Evolutionary conservation across 1,140 invertebrate genomes (phyloP), one percentile per base, ranked within the genome.

Genomic region (Cydia splendana): DNA sequence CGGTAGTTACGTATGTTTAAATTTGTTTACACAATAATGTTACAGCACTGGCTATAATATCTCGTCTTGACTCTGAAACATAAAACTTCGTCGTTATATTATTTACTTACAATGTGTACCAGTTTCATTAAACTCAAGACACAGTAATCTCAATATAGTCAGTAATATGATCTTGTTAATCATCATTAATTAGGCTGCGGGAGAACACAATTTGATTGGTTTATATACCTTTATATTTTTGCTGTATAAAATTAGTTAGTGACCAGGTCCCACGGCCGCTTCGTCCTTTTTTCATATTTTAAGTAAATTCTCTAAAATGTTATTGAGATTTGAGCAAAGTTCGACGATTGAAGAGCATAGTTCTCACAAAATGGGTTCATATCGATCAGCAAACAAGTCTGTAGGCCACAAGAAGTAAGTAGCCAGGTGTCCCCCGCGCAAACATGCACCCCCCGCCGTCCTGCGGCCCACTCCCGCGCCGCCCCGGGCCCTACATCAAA

Each of bases 401-500:
- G 48, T 65, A 76, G 83, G 79, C 84, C 82, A 78, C 80, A 81
- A 82, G 79, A 75, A 84, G 85, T 81, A 75, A 84, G 85, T 82
- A 80, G 81, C 87, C 89, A 92, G 85, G 84, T 88, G 85, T 84
- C 87, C 87, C 84, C 79, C 80, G 78, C 79, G 83, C 81, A 85
- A 85, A 84, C 85, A n/a, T n/a, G n/a, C n/a, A 85, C 71, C 75
- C 69, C 81, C 75, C 10, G 42, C 24, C 34, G 34, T 24, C 81
- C 79, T 77, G 45, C 80, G 78, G 81, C 79, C 80, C 81, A 81
- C 84, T 84, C 84, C 76, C 79, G 84, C 83, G 81, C 84, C 79
- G 85, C 84, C 88, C 84, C 82, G 78, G 85, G 88, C 84, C 82
- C 88, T 88, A 91, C 88, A 90, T 91, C 89, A 91, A 91, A 92